phyloP scores from a whole-genome alignment of 2,113 vertebrate species.

The Otolemur garnettii region DNA sequence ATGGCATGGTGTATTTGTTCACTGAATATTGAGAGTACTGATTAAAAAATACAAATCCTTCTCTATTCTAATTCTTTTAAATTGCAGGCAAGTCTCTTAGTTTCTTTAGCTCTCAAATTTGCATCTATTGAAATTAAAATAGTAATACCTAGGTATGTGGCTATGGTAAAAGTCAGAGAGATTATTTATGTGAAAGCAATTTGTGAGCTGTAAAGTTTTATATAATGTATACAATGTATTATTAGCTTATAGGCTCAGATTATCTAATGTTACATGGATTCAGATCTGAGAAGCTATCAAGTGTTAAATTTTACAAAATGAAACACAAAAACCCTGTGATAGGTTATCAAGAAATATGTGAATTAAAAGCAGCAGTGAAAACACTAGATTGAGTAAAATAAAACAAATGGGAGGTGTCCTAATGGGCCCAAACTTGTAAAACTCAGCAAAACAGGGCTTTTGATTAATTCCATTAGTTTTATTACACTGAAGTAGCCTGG shows the following conservation, averaged over 20 bases:
- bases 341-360: slow-evolving; percentile 41
- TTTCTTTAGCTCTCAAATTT: background rate
- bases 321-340: slow-evolving; percentile 34
- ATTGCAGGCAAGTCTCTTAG: background rate
- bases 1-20: background rate
- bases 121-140: slow-evolving; percentile 3
- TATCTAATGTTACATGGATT: background rate
- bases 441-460: slow-evolving; percentile 58
- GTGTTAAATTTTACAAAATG: slow-evolving; percentile 58
- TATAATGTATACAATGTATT: background rate
- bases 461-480: slow-evolving; percentile 71
- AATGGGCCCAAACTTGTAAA: slow-evolving; percentile 18
- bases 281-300: background rate
- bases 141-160: background rate
- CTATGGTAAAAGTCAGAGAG: slow-evolving; percentile 25
- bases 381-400: slow-evolving; percentile 59
- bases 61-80: background rate
- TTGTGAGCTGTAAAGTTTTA: slow-evolving; percentile 12
- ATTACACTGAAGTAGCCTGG: slow-evolving; percentile 61
- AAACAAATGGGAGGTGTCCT: slow-evolving; percentile 21
- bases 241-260: background rate
- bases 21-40: background rate
- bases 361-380: slow-evolving; percentile 59
- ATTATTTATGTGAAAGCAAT: background rate
- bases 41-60: background rate